Base-by-base conservation (phyloP, 2,113 vertebrate genomes). In the Caranx melampygus region DNA sequence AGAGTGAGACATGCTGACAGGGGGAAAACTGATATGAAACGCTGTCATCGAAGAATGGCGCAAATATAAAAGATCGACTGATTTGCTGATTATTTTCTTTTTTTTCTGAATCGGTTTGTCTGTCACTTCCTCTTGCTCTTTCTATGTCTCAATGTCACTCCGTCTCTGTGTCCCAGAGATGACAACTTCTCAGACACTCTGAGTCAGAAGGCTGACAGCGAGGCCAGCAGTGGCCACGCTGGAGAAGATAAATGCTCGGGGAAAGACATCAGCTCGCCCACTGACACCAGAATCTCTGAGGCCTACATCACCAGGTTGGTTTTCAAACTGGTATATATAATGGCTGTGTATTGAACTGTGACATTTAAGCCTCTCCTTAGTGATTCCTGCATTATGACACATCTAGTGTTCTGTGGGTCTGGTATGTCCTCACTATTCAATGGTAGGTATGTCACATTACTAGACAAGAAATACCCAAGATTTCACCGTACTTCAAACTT, bases 161-260 rank as follows among this genome's bases (percentile, higher is more conserved):
- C 77, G 52, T 79, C 60, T 84, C 72, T 58, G 4, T 72, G 73
- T 86, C 86, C 80, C 92, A 99, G 98, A 95, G 98, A 99, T 78
- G 98, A 99, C 90, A 96, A 95, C 2, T 99, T 99, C 94, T 99
- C 98, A 4, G 98, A 99, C 90, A 97, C 96, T 5, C 91, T 99
- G 93, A 99, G 98, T 92, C 98, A 98, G 86, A 99, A 99, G 92
- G 97, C 97, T 0, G 97, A 99, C 94, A 99, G 98, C 3, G 97
- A 99, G 88, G 96, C 96, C 84, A 97, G 98, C 95, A 99, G 98
- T 0, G 97, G 97, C 55, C 97, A 97, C 1, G 90, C 96, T n/a
- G 95, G 93, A 0, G 97, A 99, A 15, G 98, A 99, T 62, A 98
- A 97, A 91, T 95, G 96, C 49, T 96, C 96, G 1, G 96, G 95